Conservation (phyloP, 2,113 vertebrate species). For the Monopterus albus region DNA sequence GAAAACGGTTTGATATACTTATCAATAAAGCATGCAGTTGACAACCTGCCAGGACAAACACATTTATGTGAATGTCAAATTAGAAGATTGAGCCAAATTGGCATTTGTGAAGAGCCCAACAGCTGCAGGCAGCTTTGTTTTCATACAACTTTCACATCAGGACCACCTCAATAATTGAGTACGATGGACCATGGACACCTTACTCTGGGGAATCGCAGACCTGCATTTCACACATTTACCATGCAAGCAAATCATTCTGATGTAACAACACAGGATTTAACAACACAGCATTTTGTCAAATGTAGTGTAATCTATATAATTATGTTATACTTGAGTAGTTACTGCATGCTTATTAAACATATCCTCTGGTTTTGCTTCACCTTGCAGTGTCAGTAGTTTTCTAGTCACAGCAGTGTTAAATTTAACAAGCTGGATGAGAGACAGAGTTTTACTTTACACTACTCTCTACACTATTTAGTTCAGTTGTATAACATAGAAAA, state of each 20-base stretch:
- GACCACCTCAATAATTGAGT: constrained; percentile 39
- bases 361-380: constrained; percentile 11
- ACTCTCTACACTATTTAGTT: background rate
- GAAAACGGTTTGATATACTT: constrained; percentile 16
- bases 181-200: constrained; percentile 18
- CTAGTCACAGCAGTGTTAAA: constrained; percentile 1
- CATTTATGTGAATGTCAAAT: constrained; percentile 46
- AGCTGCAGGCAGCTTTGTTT: constrained; percentile 44
- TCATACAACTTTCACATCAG: constrained; percentile 30
- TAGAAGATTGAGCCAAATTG: constrained; percentile 24
- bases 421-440: background rate
- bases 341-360: background rate
- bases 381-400: background rate
- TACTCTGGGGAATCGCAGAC: constrained; percentile 24
- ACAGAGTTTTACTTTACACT: constrained; percentile 3
- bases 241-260: constrained; percentile 17
- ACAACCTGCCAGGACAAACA: constrained; percentile 40
- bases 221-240: constrained; percentile 10
- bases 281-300: constrained; percentile 9
- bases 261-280: background rate
- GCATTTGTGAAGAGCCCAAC: constrained; percentile 39
- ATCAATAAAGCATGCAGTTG: constrained; percentile 45
- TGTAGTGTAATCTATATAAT: constrained; percentile 23
- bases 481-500: constrained; percentile 5
- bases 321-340: constrained; percentile 22